Conservation (phyloP, 2,888 invertebrate genomes). For the Theretra japonica region DNA sequence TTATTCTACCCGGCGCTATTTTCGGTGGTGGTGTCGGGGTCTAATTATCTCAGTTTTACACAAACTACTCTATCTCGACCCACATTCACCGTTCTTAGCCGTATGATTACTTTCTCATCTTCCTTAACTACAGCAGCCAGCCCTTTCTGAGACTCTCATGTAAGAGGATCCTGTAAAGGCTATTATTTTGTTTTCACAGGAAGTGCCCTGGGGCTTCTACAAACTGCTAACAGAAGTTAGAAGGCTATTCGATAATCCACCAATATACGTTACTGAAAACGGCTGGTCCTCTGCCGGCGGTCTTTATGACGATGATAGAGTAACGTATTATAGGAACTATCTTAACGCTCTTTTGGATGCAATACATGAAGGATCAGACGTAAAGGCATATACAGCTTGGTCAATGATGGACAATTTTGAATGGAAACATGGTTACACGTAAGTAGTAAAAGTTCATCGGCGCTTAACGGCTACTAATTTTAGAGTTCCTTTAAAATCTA, state of each 20-base stretch:
- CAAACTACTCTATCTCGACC: too few species aligned
- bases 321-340: conserved; percentile 71
- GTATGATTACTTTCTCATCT: too few species aligned
- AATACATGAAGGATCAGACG: conserved; percentile 73
- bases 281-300: conserved; percentile 82
- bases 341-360: conserved; percentile 76
- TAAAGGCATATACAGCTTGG: conserved; percentile 85
- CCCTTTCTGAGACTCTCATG: too few species aligned
- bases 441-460: conserved; percentile 45
- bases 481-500: too few species aligned
- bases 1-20: too few species aligned
- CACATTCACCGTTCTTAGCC: too few species aligned
- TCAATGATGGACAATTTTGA: conserved; percentile 88
- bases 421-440: conserved; percentile 85
- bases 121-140: too few species aligned
- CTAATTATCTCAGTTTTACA: too few species aligned
- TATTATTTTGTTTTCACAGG: conserved; percentile 53
- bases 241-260: conserved; percentile 80
- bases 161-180: background rate
- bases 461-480: too few species aligned
- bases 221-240: conserved; percentile 82
- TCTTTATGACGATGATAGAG: conserved; percentile 75
- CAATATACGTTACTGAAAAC: conserved; percentile 85
- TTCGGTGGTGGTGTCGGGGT: too few species aligned
- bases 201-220: conserved; percentile 85